Base-by-base conservation (phyloP, 2,888 invertebrate genomes). In the Caenorhabditis uteleia region DNA sequence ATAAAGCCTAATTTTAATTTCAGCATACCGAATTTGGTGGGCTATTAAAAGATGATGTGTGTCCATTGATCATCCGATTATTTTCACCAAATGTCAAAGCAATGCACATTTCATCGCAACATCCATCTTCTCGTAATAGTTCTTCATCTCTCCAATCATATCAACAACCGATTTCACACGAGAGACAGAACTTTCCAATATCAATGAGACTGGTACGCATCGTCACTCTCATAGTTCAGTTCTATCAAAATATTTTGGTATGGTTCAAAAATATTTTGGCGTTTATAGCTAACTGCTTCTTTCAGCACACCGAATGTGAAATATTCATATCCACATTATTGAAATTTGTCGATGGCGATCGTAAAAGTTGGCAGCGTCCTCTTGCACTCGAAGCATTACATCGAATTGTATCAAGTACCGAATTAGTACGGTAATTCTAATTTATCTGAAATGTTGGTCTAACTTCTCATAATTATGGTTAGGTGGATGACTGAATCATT, bases 21-120 rank as follows among this genome's bases (percentile, higher is more conserved):
- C 85, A 94, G 91, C 93, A 94, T 85, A 89, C 90, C 5, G 95
- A 97, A 84, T 95, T 97, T 84, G 90, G 92, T 77, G 91, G 94
- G 83, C 86, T 98, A 31, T 85, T 98, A 51, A 97, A 95, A 84
- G 97, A 98, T 84, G 89, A 93, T 68, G 95, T 98, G 0, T 98
- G 97, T 84, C 95, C 97, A 0, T 87, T 98, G 78, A 92, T 98
- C n/a, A 97, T 98, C 72, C 92, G 95, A 85, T 86, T 98, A 61
- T 97, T 98, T 85, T 97, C 97, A 23, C 97, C 97, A 12, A 97
- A 95, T 84, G 91, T 97, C n/a, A 97, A 97, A 78, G 93, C 56
- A 12, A 51, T 61, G 50, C 57, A 64, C 50, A 45, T 69, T 14
- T 27, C 54, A 10, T 56, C 65, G 6, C 66, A 62, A 38, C 62